Conservation (phyloP, 2,888 invertebrate species). For the Yponomeuta evonymella region DNA sequence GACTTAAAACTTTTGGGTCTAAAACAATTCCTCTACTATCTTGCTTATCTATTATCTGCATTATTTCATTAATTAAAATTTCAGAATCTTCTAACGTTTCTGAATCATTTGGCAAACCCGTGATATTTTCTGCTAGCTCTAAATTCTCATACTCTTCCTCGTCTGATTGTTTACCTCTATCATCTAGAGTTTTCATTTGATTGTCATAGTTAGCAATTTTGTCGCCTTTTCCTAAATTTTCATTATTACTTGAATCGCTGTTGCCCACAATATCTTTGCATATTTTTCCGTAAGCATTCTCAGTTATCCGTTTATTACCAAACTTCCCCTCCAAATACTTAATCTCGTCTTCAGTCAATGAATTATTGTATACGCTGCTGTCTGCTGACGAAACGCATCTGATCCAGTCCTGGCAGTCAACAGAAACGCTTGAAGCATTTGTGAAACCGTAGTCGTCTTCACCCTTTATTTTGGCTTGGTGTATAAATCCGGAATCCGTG, state of each 20-base stretch:
- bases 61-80: slow-evolving; percentile 40
- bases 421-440: slow-evolving; percentile 50
- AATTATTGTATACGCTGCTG: slow-evolving; percentile 51
- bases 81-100: slow-evolving; percentile 14
- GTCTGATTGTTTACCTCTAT: background rate
- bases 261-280: slow-evolving; percentile 12
- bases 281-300: background rate
- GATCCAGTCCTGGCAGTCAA: slow-evolving; percentile 61
- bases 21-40: slow-evolving; percentile 27
- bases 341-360: slow-evolving; percentile 44
- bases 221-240: slow-evolving; percentile 24
- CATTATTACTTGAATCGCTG: slow-evolving; percentile 10
- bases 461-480: slow-evolving; percentile 28
- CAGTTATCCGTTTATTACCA: slow-evolving; percentile 29
- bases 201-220: slow-evolving; percentile 24
- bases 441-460: slow-evolving; percentile 56
- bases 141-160: background rate
- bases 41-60: slow-evolving; percentile 47
- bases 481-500: slow-evolving; percentile 40
- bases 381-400: slow-evolving; percentile 46
- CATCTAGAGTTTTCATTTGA: slow-evolving; percentile 17
- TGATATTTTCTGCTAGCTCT: background rate
- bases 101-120: background rate
- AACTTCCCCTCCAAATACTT: slow-evolving; percentile 38
- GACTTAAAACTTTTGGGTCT: slow-evolving; percentile 43